Evolutionary conservation across 2,113 vertebrate species (phyloP), one percentile per base, ranked within the genome.

Genomic region (Alaudala cheleensis): DNA sequence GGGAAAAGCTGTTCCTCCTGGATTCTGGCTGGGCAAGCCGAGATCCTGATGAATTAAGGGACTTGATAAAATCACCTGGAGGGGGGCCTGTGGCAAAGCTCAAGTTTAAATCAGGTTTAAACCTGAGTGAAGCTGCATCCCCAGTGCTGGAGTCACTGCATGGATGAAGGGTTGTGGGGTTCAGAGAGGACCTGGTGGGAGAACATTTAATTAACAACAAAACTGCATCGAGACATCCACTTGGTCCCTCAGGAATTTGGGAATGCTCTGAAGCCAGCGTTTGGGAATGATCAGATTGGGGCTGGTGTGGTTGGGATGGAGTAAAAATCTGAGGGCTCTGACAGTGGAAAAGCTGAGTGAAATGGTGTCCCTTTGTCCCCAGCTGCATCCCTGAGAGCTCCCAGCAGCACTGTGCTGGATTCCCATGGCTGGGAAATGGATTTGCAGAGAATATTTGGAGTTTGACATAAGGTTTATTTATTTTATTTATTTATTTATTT

Each of bases 1-100:
- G 88, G 85, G 64, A 90, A 96, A 81, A 3, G 76, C 82, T 74
- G 83, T 86, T 86, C 86, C 70, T 73, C 71, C 93, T 74, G 47
- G 42, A 56, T 20, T 70, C 71, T 90, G 66, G 5, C 4, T 51
- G 67, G 39, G 85, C 37, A 86, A 62, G 34, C 39, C 1, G 45
- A 93, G 76, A 71, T 71, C 57, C 12, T 71, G 92, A 67, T 64
- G 72, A 49, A 86, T 93, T 64, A 60, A 88, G 29, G 57, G 81
- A 61, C 47, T 47, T 62, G 67, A 73, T 90, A 92, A 66, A 90
- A 54, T 50, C 19, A 61, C 33, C 29, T 29, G 40, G 14, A 24
- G 50, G 18, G 9, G 33, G 11, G 31, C 33, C 45, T 40, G 23
- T 34, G 51, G 22, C 44, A 74, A 50, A 77, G 60, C 14, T 83